Conservation (phyloP, 2,113 vertebrate species). For the Calidris pygmaea region DNA sequence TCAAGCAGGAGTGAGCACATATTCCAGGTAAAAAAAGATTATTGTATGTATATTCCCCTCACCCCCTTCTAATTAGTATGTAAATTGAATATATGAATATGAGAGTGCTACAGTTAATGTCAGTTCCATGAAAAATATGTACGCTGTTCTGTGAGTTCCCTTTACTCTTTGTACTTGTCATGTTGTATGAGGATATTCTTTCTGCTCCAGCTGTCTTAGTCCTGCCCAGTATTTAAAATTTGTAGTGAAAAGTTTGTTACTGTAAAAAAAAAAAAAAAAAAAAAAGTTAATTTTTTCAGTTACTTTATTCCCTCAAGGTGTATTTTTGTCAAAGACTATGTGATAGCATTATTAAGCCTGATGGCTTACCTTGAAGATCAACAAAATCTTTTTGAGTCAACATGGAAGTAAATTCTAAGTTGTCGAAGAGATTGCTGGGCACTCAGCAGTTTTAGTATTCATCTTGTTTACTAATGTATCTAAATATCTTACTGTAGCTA, state of each 20-base stretch:
- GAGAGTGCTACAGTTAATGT: background rate
- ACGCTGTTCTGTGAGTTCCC: background rate
- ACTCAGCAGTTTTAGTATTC: background rate
- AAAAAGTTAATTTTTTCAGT: background rate
- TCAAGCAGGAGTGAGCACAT: slow-evolving; percentile 82
- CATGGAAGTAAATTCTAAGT: background rate
- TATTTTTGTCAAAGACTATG: background rate
- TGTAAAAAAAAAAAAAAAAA: background rate
- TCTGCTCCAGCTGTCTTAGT: background rate
- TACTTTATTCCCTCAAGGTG: background rate
- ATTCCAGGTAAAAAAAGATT: slow-evolving; percentile 76
- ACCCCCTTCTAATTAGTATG: background rate
- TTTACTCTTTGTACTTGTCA: background rate
- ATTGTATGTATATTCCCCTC: background rate
- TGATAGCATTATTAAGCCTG: background rate
- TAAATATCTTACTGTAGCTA: background rate
- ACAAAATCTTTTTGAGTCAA: background rate
- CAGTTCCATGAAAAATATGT: background rate
- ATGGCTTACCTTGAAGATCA: background rate
- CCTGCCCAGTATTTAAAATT: background rate
- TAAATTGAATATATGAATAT: background rate
- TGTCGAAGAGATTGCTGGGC: background rate
- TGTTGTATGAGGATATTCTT: background rate
- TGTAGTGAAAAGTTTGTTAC: background rate
- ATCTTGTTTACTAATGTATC: background rate